These are phyloP conservation scores for Meghimatium bilineatum DNA, from an alignment of 2,888 invertebrate genomes.

Conservation along the genomic window DNA sequence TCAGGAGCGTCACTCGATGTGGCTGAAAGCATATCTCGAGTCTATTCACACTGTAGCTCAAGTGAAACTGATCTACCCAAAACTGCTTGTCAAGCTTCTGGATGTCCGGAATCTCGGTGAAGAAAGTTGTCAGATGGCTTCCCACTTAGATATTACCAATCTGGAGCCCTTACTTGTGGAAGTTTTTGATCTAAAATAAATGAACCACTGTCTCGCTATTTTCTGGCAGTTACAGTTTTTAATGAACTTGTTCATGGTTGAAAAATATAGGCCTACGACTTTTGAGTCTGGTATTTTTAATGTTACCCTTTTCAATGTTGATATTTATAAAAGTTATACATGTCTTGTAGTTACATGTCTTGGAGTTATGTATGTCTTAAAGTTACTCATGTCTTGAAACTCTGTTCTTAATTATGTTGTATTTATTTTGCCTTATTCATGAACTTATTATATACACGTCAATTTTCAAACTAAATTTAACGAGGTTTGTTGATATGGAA, in stretches of 20 bases:
- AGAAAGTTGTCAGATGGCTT: conserved; percentile 65
- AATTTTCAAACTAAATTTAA: not conserved
- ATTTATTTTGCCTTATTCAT: conserved; percentile 15
- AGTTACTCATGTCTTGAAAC: not conserved
- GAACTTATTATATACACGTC: not conserved
- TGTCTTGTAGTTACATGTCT: no score
- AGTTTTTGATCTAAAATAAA: conserved; percentile 62
- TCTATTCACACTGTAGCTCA: conserved; percentile 85
- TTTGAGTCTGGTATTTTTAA: no score
- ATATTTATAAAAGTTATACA: no score
- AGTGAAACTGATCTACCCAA: conserved; percentile 81
- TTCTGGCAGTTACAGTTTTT: not conserved
- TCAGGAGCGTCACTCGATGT: conserved; percentile 84
- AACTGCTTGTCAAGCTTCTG: conserved; percentile 77
- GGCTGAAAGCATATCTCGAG: conserved; percentile 89
- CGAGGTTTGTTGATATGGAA: no score
- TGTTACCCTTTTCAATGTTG: no score
- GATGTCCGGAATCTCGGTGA: conserved; percentile 76
- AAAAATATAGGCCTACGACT: not conserved
- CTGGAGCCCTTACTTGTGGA: conserved; percentile 71
- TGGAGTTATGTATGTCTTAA: no score
- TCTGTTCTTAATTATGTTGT: not conserved
- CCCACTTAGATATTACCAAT: conserved; percentile 64
- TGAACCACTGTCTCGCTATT: not conserved
- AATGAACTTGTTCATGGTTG: not conserved